phyloP scores from a whole-genome alignment of 2,888 invertebrate genomes.

The Cosmorhoe ocellata region DNA sequence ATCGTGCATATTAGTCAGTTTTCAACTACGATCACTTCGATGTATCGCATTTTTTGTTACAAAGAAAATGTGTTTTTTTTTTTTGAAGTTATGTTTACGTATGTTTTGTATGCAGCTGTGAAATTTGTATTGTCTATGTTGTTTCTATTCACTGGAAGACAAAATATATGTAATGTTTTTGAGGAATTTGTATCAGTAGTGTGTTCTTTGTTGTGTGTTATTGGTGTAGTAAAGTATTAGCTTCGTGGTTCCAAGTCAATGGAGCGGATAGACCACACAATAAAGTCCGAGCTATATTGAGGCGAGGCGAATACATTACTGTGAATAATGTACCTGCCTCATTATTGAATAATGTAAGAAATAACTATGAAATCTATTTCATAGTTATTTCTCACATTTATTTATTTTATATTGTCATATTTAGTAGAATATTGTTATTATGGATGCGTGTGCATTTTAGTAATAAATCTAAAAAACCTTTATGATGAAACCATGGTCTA shows the following conservation, averaged over 20 bases:
- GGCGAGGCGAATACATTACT: conserved; percentile 4
- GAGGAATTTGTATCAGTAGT: conserved; percentile 5
- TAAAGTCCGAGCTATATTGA: conserved; percentile 37
- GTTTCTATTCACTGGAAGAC: conserved; percentile 13
- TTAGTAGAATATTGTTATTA: no score
- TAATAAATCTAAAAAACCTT: no score
- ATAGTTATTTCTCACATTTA: no score
- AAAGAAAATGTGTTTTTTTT: conserved; percentile 5
- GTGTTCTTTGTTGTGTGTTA: conserved; percentile 15
- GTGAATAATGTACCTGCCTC: no score
- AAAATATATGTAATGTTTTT: conserved; percentile 7
- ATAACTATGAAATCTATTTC: no score
- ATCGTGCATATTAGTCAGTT: no score
- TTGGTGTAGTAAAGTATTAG: conserved; percentile 23
- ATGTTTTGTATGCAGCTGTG: conserved; percentile 31
- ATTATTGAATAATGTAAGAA: no score
- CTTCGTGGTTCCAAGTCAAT: conserved; percentile 52
- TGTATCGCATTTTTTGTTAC: conserved; percentile 10
- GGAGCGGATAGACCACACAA: conserved; percentile 51
- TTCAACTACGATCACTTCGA: background rate
- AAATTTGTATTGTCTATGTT: conserved; percentile 19
- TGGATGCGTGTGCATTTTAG: no score
- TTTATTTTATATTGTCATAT: no score
- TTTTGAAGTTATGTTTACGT: conserved; percentile 16
- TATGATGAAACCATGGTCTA: no score